Percentiles rank a stretch among this genome's conserved stretches.
Evolutionary conservation across 2,888 invertebrate species (phyloP).

Genomic region (Schizaphis graminum): DNA sequence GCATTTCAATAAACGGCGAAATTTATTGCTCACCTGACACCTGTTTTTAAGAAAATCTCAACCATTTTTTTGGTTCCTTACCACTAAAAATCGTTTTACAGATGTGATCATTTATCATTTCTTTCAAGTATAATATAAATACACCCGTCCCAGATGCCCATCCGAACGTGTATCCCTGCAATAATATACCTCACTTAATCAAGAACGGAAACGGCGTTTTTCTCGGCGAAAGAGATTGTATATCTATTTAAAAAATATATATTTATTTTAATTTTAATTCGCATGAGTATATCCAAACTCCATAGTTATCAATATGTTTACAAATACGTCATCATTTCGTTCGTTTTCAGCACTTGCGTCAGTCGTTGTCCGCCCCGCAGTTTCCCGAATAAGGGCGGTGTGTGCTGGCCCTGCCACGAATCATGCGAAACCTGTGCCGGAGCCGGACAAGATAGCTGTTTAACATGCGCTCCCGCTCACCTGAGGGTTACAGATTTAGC

Average conservation of each 20-base stretch:
- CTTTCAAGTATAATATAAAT: not conserved
- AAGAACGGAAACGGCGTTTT: not conserved
- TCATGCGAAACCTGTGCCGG: slow-evolving; percentile 92
- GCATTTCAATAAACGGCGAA: not conserved
- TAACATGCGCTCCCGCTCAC: slow-evolving; percentile 87
- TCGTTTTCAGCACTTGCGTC: slow-evolving; percentile 80
- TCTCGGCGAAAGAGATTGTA: not conserved
- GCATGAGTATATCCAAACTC: not conserved
- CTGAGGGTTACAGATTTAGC: slow-evolving; percentile 86
- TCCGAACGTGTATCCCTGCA: not conserved
- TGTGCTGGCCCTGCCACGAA: slow-evolving; percentile 90
- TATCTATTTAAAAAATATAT: not conserved
- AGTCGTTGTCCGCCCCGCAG: slow-evolving; percentile 88
- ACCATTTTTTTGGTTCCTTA: not conserved
- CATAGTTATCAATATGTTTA: not conserved
- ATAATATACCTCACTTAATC: not conserved
- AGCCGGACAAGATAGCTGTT: slow-evolving; percentile 87
- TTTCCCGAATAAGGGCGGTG: slow-evolving; percentile 83
- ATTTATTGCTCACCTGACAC: not conserved
- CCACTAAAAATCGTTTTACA: not conserved
- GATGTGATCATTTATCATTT: not conserved
- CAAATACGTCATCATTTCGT: not conserved
- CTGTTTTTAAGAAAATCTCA: not conserved
- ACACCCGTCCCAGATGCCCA: not conserved
- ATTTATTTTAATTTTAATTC: not conserved